Percentiles rank a stretch among this genome's conserved stretches.
Conservation (phyloP, 2,113 vertebrate species). For the Caranx ignobilis region DNA sequence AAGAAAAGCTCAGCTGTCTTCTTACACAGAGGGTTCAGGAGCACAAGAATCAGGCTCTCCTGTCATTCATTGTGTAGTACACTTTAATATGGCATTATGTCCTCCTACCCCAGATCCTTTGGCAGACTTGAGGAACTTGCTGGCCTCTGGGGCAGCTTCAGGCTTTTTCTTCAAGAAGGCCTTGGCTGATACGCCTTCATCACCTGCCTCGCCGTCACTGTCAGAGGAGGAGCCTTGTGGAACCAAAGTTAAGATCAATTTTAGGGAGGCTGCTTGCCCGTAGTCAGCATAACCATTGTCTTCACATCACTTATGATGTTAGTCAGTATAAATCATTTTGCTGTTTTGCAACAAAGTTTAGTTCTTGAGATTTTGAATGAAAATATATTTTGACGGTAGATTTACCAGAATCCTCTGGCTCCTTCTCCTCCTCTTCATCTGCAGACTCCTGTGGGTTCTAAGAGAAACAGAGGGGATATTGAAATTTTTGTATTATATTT, state of each 20-base stretch:
- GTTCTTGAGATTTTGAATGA: background rate
- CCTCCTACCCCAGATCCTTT: constrained; percentile 85
- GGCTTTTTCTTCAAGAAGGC: constrained; percentile 91
- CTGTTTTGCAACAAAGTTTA: background rate
- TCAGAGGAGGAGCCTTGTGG: constrained; percentile 79
- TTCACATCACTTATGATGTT: background rate
- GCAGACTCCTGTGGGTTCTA: constrained; percentile 93
- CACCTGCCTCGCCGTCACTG: constrained; percentile 73
- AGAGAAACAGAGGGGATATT: background rate
- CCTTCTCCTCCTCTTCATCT: constrained; percentile 92
- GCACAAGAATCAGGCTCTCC: background rate
- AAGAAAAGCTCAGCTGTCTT: background rate
- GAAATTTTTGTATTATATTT: background rate
- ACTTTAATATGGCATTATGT: background rate
- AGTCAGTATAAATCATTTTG: background rate
- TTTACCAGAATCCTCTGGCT: constrained; percentile 88
- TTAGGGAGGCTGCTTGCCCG: background rate
- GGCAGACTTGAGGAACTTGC: constrained; percentile 85
- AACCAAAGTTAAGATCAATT: background rate
- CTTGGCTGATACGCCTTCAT: constrained; percentile 82
- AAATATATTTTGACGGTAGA: background rate
- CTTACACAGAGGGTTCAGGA: background rate
- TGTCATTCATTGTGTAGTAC: background rate
- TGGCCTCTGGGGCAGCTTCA: constrained; percentile 81
- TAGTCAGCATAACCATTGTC: background rate